A percentile compares a stretch with the other conserved stretches of the same genome.
Conservation (phyloP, 1,140 invertebrate species). For the Hydropsyche tenuis region DNA sequence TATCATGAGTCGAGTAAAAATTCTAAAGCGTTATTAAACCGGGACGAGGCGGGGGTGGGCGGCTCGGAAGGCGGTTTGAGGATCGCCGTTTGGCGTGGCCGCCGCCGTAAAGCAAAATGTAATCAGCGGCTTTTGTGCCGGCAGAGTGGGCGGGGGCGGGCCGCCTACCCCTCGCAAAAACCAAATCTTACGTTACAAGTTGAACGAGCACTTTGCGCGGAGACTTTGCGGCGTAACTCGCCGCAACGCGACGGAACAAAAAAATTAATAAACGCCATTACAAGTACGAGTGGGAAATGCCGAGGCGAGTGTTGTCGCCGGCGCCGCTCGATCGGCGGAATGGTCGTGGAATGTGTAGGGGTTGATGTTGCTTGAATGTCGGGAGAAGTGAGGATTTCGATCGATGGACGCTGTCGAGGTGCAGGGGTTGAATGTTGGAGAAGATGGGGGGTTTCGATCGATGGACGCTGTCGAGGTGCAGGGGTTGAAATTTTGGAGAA, state of each 20-base stretch:
- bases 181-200: slow-evolving; percentile 23
- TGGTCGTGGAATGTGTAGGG: too few relatives aligned
- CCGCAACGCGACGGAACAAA: background rate
- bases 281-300: too few relatives aligned
- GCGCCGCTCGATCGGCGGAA: too few relatives aligned
- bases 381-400: too few relatives aligned
- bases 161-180: background rate
- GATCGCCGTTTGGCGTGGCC: slow-evolving; percentile 24
- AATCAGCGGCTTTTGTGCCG: slow-evolving; percentile 37
- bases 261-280: background rate
- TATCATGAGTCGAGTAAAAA: slow-evolving; percentile 14
- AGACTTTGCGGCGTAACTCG: background rate
- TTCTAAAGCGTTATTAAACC: slow-evolving; percentile 34
- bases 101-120: slow-evolving; percentile 45
- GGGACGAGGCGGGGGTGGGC: background rate
- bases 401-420: too few relatives aligned
- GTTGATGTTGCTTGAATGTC: too few relatives aligned
- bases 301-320: too few relatives aligned
- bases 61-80: background rate
- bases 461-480: too few relatives aligned
- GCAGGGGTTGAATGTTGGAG: too few relatives aligned
- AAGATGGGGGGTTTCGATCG: too few relatives aligned
- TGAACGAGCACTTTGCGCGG: background rate
- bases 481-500: too few relatives aligned
- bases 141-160: background rate